Base-by-base conservation (phyloP, 2,888 invertebrate genomes). In the Harpalus rufipes region DNA sequence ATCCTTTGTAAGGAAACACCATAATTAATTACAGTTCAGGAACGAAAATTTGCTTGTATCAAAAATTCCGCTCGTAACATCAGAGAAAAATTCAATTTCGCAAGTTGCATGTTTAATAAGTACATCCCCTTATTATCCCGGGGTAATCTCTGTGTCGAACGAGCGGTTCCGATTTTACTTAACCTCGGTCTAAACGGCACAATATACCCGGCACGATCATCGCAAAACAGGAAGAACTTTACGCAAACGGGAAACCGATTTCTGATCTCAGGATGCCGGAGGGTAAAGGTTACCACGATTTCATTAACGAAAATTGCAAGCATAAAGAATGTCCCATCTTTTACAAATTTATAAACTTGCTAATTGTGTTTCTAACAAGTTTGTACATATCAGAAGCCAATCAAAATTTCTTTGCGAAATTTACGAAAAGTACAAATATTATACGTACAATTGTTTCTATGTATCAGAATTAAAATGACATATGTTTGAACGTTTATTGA, bases 171-270 rank as follows among this genome's bases (percentile, higher is more conserved):
- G 74, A 51, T 74, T 74, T 74, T 74, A 74, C 74, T 74, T 74
- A 74, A 74, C 51, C 74, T 16, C 39, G 41, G 65, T 65, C 56
- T 74, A 51, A 74, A 74, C 74, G 74, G 74, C 44, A 74, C 74
- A 74, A 74, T 74, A 74, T 51, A 74, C 51, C 44, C 12, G 44
- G 74, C 74, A 74, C 56, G 56, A 74, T 74, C 44, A 74, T 74
- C 74, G 18, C 72, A 56, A 25, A 51, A 25, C 74, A 56, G 68
- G 68, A 68, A 68, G 68, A 74, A 74, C 74, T 74, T 74, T 74
- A 74, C 41, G 16, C 74, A 74, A 74, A 74, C 74, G 74, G 74
- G 74, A 74, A 74, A 74, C 74, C 74, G 51, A 74, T 74, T 74
- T 21, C 74, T 8, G 44, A 39, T 16, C 18, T 44, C 44, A 32